Evolutionary conservation across 2,797 vertebrate species (phyloP), one percentile per base, ranked within the genome.

Genomic region (Nannoperca obscura): DNA sequence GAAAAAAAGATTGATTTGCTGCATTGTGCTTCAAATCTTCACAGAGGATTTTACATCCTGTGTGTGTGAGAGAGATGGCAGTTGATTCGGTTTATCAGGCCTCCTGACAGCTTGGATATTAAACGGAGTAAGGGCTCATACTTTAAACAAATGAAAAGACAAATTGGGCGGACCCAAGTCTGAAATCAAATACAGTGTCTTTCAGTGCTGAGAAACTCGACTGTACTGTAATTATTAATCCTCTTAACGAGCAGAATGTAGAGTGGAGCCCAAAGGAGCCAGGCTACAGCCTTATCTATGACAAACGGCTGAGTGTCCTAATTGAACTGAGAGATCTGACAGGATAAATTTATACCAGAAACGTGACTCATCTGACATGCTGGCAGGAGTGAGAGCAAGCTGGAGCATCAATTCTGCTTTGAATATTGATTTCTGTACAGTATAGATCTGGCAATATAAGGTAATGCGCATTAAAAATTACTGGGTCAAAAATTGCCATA

Each of bases 291-390:
- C 80, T 93, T 94, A 94, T 94, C 93, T 90, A 76, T 87, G 89
- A 93, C 86, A 84, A 94, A 93, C 57, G 86, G 78, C 88, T 85
- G 82, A 83, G 87, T 69, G 79, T 87, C 81, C 88, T 94, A 95
- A 95, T 95, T 95, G 91, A 86, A 79, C 77, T 69, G 86, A 63
- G 66, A 91, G 88, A 95, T 92, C 72, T 85, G 91, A 92, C 93
- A 89, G 88, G 89, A 93, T 92, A 92, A 88, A 93, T 93, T 89
- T 86, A 86, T 81, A 83, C 79, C 71, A 76, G 78, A 70, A 87
- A 91, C 19, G 70, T 83, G 88, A 84, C 79, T 90, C 84, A 80
- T 89, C 85, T 86, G 89, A 86, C 76, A 78, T 70, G 71, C 67
- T 76, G 77, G 58, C 59, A 73, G 63, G 63, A 62, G 59, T 78